A percentile compares a stretch with the other conserved stretches of the same genome.
Conservation (phyloP, 2,113 vertebrate genomes). For the Tenrec ecaudatus region DNA sequence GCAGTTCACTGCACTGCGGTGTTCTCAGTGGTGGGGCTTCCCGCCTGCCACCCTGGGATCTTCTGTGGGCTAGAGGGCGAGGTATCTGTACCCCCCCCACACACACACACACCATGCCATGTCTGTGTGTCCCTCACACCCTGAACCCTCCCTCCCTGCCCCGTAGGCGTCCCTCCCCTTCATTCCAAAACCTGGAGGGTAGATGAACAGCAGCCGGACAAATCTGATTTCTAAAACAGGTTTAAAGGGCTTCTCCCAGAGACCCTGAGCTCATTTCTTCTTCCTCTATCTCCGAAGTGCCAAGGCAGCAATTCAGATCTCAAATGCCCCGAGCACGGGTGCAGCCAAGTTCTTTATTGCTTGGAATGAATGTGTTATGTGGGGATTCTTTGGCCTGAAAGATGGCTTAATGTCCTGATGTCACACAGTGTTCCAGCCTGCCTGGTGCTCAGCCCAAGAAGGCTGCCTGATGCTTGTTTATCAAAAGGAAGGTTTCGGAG, state of each 20-base stretch:
- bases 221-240: conserved; percentile 47
- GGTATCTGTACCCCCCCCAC: not conserved
- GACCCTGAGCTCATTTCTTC: conserved; percentile 71
- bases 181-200: conserved; percentile 30
- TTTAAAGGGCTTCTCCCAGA: conserved; percentile 72
- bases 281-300: conserved; percentile 34
- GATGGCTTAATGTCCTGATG: conserved; percentile 14
- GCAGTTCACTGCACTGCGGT: no score
- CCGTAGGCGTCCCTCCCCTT: not conserved
- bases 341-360: conserved; percentile 28
- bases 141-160: not conserved
- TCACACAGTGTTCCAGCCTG: not conserved
- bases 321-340: not conserved
- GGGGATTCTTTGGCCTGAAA: conserved; percentile 53
- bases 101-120: no score
- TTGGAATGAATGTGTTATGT: conserved; percentile 38
- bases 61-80: not conserved
- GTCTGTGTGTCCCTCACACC: not conserved
- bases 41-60: no score
- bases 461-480: not conserved
- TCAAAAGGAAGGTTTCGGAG: not conserved
- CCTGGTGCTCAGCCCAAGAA: not conserved
- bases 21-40: no score
- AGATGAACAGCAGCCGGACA: not conserved
- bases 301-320: conserved; percentile 42